Base-by-base conservation (phyloP, 2,113 vertebrate species). In the Hipposideros armiger region DNA sequence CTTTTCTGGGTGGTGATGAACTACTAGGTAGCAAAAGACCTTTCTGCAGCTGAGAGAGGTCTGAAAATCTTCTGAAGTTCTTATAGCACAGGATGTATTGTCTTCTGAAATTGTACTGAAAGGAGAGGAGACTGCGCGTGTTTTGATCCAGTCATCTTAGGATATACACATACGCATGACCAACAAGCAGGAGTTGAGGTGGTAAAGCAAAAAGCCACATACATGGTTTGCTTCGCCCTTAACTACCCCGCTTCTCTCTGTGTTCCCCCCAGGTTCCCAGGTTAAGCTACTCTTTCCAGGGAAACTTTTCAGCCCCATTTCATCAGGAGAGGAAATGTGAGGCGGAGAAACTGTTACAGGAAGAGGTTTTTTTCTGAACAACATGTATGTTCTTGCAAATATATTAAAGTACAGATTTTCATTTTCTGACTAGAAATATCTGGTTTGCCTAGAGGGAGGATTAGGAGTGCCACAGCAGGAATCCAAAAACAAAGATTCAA, bases 341-440 rank as follows among this genome's bases (percentile, higher is more conserved):
- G 32, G 45, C 11, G 5, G 67, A 90, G 64, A 82, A 62, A 78
- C 26, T 32, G 14, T 82, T 36, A 80, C 4, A 56, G 64, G 42
- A n/a, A 78, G 42, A 77, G 26, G 16, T 74, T 60, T 22, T 94
- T 95, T 94, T 95, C 81, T 93, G 70, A 69, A 80, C 28, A 87
- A 91, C 20, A 11, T 62, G 14, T 73, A 22, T 54, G 42, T 78
- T 84, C 54, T 82, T 92, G 77, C 62, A 78, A 96, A 72, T 74
- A 80, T 50, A 52, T 86, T 60, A 45, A 83, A 85, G 40, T 76
- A 42, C 26, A 64, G 60, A 58, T 52, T 70, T 70, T 26, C 72
- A 89, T 91, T 89, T 94, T 92, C 58, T 50, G 40, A 73, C 60
- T 47, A 36, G 47, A 81, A 78, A 28, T 69, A 60, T 40, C 78